Percentiles rank a stretch among this genome's conserved stretches.
Conservation (phyloP, 2,797 vertebrate genomes). For the Apogon talboti region DNA sequence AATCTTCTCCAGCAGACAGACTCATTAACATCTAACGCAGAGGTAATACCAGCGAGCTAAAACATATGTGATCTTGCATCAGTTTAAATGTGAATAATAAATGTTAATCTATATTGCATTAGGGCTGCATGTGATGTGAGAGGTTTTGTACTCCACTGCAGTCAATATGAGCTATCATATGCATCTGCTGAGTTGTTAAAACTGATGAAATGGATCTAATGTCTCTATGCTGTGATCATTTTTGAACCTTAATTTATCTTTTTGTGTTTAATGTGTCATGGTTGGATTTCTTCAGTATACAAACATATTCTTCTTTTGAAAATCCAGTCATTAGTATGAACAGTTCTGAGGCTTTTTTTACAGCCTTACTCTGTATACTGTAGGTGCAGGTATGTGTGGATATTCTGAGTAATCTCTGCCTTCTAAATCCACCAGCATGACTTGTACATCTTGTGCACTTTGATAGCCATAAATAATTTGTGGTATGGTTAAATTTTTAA, state of each 20-base stretch:
- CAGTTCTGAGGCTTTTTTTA: constrained; percentile 20
- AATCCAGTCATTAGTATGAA: not conserved
- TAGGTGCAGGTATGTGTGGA: not conserved
- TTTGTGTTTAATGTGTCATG: constrained; percentile 4
- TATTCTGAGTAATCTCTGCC: not conserved
- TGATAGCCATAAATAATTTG: constrained; percentile 40
- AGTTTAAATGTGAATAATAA: constrained; percentile 44
- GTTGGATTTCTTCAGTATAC: not conserved
- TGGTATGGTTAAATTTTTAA: constrained; percentile 45
- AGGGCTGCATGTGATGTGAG: constrained; percentile 19
- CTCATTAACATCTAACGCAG: constrained; percentile 2
- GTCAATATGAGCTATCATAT: not conserved
- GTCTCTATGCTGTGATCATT: constrained; percentile 24
- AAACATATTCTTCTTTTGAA: constrained; percentile 1
- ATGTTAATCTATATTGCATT: constrained; percentile 18
- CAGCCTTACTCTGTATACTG: constrained; percentile 30
- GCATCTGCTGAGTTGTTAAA: not conserved
- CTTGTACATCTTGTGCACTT: constrained; percentile 36
- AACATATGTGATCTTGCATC: not conserved
- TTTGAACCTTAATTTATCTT: not conserved
- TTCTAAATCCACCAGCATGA: constrained; percentile 47
- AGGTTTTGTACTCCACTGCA: constrained; percentile 7
- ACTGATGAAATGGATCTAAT: not conserved
- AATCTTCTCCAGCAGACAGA: not conserved
- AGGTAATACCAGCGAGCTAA: not conserved